phyloP scores from a whole-genome alignment of 2,113 vertebrate genomes.

The Setophaga petechia region DNA sequence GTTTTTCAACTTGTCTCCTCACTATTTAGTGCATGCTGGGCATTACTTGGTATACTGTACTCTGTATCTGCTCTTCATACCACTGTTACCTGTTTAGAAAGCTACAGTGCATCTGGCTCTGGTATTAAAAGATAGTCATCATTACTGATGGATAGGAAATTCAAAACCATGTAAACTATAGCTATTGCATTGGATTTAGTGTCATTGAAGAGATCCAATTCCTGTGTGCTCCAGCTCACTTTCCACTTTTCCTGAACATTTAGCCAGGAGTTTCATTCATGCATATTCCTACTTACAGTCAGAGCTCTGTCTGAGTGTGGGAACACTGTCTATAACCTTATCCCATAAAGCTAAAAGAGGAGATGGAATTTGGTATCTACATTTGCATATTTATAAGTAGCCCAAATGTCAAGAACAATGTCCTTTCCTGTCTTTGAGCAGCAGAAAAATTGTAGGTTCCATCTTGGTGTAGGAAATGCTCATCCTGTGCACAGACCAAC shows the following conservation, averaged over 20 bases:
- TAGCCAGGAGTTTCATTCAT: background rate
- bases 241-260: background rate
- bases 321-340: background rate
- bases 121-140: background rate
- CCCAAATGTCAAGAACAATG: background rate
- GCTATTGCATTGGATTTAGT: background rate
- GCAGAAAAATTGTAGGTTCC: background rate
- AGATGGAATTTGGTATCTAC: background rate
- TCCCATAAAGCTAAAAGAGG: background rate
- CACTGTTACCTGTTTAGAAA: background rate
- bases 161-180: background rate
- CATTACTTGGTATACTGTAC: background rate
- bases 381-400: background rate
- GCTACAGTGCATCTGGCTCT: background rate
- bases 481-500: background rate
- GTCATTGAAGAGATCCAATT: background rate
- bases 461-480: background rate
- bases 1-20: background rate
- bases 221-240: background rate
- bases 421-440: background rate
- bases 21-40: background rate
- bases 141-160: background rate
- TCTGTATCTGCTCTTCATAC: background rate
- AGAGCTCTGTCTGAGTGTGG: background rate
- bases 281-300: background rate